Conservation (phyloP, 2,888 invertebrate species). For the Cremastobaeus sp. region DNA sequence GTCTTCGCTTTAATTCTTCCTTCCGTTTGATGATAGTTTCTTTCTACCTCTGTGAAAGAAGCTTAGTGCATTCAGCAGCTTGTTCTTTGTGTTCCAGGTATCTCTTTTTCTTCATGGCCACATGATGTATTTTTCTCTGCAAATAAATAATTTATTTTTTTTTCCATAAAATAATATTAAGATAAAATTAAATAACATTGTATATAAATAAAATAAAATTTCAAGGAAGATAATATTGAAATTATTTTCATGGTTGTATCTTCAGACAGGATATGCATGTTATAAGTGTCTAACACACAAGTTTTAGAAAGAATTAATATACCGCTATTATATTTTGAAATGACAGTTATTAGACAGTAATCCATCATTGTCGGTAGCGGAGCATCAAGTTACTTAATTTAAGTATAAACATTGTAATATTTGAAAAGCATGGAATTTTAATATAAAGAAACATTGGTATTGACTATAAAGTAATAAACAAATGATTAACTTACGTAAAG, state of each 20-base stretch:
- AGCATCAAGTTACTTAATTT: no score
- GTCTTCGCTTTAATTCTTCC: conserved; percentile 88
- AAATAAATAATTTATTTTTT: conserved; percentile 44
- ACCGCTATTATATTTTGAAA: no score
- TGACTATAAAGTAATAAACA: neutral
- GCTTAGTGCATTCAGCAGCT: conserved; percentile 85
- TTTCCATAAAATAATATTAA: conserved; percentile 1
- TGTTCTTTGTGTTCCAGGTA: conserved; percentile 84
- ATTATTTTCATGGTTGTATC: no score
- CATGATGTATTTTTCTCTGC: conserved; percentile 84
- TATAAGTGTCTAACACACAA: no score
- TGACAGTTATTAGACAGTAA: no score
- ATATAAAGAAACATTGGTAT: neutral
- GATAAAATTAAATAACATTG: neutral
- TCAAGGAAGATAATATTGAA: no score
- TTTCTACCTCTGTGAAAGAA: conserved; percentile 86
- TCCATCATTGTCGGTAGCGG: no score
- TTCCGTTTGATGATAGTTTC: conserved; percentile 84
- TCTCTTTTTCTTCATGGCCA: conserved; percentile 84
- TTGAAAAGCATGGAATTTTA: neutral
- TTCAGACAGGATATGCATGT: no score
- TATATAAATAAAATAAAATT: neutral
- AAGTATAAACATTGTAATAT: no score
- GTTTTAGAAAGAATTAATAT: no score
- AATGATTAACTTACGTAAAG: conserved; percentile 78